phyloP scores from a whole-genome alignment of 2,888 invertebrate species.

The Phengaris arion region DNA sequence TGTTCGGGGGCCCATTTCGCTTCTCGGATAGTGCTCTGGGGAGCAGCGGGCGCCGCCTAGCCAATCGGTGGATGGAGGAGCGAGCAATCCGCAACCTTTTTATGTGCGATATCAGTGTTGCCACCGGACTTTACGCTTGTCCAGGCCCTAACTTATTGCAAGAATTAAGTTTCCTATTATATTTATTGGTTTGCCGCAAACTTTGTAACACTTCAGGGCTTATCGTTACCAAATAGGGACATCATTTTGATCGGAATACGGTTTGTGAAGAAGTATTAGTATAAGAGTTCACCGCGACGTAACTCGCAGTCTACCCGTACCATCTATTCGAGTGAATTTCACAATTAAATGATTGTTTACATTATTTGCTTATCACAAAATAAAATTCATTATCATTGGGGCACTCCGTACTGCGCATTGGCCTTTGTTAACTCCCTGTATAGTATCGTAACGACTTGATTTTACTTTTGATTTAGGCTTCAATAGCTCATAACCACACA shows the following conservation, averaged over 20 bases:
- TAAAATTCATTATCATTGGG: not conserved
- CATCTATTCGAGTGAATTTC: not conserved
- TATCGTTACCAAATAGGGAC: not conserved
- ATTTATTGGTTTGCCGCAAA: conserved; percentile 14
- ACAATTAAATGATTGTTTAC: not conserved
- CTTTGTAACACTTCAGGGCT: not conserved
- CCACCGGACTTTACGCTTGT: conserved; percentile 54
- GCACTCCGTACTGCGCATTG: not conserved
- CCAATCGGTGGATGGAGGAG: conserved; percentile 80
- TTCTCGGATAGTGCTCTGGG: conserved; percentile 82
- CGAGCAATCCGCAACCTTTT: conserved; percentile 80
- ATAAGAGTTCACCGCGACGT: not conserved
- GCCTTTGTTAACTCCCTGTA: not conserved
- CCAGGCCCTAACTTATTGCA: conserved; percentile 44
- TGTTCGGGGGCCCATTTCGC: conserved; percentile 84
- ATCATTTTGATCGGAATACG: not conserved
- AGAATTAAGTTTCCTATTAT: conserved; percentile 53
- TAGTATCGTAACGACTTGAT: conserved; percentile 4
- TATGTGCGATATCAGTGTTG: conserved; percentile 75
- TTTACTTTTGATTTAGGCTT: conserved; percentile 21
- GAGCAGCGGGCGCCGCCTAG: conserved; percentile 82
- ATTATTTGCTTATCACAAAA: not conserved
- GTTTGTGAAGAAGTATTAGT: not conserved
- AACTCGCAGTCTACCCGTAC: not conserved
- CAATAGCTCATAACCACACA: conserved; percentile 46